These are phyloP conservation scores for Sycophila sp. DNA, from an alignment of 1,140 invertebrate species.

Conservation along the genomic window DNA sequence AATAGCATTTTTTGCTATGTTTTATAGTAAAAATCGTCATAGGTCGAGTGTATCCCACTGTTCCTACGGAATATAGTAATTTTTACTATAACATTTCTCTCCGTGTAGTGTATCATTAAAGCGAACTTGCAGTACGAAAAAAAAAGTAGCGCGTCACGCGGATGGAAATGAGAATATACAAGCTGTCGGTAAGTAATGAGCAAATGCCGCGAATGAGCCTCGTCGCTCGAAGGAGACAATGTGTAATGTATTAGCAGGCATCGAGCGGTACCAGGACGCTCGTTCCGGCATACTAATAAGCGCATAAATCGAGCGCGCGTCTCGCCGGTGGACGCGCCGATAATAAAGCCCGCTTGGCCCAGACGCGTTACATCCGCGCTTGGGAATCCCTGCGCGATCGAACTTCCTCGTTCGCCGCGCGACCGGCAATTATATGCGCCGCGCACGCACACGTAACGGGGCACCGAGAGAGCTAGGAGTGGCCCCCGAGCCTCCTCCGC, in stretches of 20 bases:
- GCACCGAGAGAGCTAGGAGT: slow-evolving; percentile 4
- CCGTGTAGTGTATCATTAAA: no score
- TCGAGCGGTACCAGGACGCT: slow-evolving; percentile 18
- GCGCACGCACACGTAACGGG: slow-evolving; percentile 23
- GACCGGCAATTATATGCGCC: slow-evolving; percentile 20
- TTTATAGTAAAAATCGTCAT: no score
- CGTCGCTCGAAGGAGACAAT: slow-evolving; percentile 24
- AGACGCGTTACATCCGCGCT: not conserved
- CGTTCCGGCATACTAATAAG: slow-evolving; percentile 35
- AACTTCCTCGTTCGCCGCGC: slow-evolving; percentile 28
- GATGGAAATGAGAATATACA: no score
- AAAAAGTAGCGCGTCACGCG: no score
- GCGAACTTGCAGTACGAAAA: no score
- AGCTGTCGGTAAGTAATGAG: no score
- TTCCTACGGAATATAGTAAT: no score
- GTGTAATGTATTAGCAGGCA: slow-evolving; percentile 36
- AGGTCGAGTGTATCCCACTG: no score
- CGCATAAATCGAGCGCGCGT: slow-evolving; percentile 22
- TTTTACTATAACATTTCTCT: no score
- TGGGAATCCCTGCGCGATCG: slow-evolving; percentile 19
- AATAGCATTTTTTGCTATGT: no score
- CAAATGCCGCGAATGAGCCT: no score
- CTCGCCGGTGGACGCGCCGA: not conserved
- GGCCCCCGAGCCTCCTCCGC: not conserved
- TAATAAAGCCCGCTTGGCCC: slow-evolving; percentile 26